phyloP scores from a whole-genome alignment of 2,888 invertebrate genomes.

The Scaptomyza tumidula region DNA sequence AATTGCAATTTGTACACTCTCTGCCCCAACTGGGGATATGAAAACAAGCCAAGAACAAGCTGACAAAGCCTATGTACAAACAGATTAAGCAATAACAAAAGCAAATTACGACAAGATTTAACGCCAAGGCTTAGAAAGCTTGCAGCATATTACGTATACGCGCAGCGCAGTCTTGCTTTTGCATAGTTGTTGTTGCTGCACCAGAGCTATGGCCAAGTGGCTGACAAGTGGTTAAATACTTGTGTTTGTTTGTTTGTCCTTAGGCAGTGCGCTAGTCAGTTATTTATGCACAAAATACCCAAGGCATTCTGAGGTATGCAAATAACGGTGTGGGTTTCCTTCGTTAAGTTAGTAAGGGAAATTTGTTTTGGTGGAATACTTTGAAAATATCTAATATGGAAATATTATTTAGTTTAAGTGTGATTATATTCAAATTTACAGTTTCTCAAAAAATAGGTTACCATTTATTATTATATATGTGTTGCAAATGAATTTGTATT shows the following conservation, averaged over 20 bases:
- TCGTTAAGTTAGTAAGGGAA: not conserved
- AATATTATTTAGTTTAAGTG: no score
- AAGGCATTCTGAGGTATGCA: constrained; percentile 11
- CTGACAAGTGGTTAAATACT: constrained; percentile 4
- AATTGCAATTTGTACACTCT: constrained; percentile 39
- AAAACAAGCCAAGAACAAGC: not conserved
- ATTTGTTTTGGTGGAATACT: not conserved
- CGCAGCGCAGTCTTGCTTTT: constrained; percentile 6
- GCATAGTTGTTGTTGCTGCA: not conserved
- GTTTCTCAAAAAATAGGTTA: no score
- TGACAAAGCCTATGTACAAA: constrained; percentile 21
- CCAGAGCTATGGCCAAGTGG: constrained; percentile 11
- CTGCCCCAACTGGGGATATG: not conserved
- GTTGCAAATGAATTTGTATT: no score
- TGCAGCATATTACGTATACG: constrained; percentile 56
- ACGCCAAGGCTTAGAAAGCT: constrained; percentile 41
- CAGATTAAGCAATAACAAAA: constrained; percentile 60
- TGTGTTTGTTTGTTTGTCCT: constrained; percentile 4
- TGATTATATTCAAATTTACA: no score
- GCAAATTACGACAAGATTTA: constrained; percentile 52
- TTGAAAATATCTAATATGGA: no score
- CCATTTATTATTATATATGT: no score
- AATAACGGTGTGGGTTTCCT: not conserved
- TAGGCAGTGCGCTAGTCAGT: constrained; percentile 17
- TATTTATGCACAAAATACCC: constrained; percentile 34